These are phyloP conservation scores for Leptothorax acervorum DNA, from an alignment of 2,888 invertebrate genomes.

Conservation along the genomic window DNA sequence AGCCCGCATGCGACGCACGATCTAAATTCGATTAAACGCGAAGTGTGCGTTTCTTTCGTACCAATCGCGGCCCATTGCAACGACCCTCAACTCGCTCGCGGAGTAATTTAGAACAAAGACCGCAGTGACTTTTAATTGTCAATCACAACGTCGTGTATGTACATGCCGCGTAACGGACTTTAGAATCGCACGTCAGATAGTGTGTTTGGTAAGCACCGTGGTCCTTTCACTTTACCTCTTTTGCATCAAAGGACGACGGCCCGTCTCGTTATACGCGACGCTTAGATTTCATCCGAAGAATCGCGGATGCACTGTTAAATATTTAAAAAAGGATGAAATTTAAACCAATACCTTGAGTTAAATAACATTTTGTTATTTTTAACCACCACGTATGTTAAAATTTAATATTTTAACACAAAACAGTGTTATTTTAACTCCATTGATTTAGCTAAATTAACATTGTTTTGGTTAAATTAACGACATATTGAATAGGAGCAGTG, in stretches of 20 bases:
- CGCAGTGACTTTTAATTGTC: slow-evolving; percentile 1
- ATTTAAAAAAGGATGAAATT: too few species aligned
- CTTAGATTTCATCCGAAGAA: slow-evolving; percentile 3
- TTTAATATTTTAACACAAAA: too few species aligned
- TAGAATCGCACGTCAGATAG: slow-evolving; percentile 55
- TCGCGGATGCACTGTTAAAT: too few species aligned
- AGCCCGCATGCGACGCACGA: neutral
- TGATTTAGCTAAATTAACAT: too few species aligned
- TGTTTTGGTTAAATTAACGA: too few species aligned
- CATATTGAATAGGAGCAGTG: too few species aligned
- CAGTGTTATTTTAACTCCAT: too few species aligned
- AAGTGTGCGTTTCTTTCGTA: neutral
- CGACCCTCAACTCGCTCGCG: neutral
- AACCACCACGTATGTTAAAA: too few species aligned
- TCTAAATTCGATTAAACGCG: neutral
- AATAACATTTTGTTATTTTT: too few species aligned
- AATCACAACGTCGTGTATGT: neutral
- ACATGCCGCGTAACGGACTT: slow-evolving; percentile 9
- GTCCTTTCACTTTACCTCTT: slow-evolving; percentile 73
- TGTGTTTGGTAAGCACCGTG: slow-evolving; percentile 59
- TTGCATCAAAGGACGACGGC: slow-evolving; percentile 35
- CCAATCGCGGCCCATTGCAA: neutral
- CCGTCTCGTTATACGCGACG: neutral
- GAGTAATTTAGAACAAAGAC: slow-evolving; percentile 27
- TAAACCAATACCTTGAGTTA: too few species aligned